Percentiles rank a stretch among this genome's conserved stretches.
Evolutionary conservation across 2,797 vertebrate genomes (phyloP).

Genomic region (Cyprinella venusta): DNA sequence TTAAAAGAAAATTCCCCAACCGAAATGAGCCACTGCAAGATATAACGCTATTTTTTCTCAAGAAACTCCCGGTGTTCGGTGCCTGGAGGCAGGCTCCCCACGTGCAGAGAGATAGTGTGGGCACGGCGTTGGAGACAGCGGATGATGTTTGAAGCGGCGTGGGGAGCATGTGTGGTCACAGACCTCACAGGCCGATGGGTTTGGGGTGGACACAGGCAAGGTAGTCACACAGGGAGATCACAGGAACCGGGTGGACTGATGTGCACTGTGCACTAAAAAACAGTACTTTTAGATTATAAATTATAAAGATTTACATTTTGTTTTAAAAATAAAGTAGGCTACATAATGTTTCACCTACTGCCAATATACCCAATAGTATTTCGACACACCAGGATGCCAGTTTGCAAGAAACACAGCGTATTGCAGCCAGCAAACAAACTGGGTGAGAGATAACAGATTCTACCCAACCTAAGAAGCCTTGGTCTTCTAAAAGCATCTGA

Average conservation of each 20-base stretch:
- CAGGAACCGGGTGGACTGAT: conserved; percentile 37
- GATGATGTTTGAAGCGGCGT: conserved; percentile 46
- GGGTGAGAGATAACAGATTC: no score
- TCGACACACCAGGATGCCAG: no score
- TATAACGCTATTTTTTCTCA: conserved; percentile 28
- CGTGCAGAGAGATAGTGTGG: conserved; percentile 50
- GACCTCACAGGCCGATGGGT: conserved; percentile 66
- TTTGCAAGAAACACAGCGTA: no score
- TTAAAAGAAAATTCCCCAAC: conserved; percentile 45
- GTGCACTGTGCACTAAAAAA: not conserved
- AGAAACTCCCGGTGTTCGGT: conserved; percentile 46
- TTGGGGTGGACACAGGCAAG: conserved; percentile 50
- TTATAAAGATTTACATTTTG: not conserved
- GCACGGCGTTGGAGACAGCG: conserved; percentile 38
- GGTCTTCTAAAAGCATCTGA: no score
- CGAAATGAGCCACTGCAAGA: conserved; percentile 20
- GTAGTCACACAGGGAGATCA: conserved; percentile 65
- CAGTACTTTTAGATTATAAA: not conserved
- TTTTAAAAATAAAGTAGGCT: not conserved
- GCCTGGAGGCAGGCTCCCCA: conserved; percentile 50
- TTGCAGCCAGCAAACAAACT: no score
- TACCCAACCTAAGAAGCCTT: no score
- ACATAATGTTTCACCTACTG: not conserved
- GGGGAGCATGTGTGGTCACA: conserved; percentile 58
- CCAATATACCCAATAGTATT: no score